Evolutionary conservation across 2,888 invertebrate genomes (phyloP), one percentile per base, ranked within the genome.

Genomic region (Saturnia japonica): DNA sequence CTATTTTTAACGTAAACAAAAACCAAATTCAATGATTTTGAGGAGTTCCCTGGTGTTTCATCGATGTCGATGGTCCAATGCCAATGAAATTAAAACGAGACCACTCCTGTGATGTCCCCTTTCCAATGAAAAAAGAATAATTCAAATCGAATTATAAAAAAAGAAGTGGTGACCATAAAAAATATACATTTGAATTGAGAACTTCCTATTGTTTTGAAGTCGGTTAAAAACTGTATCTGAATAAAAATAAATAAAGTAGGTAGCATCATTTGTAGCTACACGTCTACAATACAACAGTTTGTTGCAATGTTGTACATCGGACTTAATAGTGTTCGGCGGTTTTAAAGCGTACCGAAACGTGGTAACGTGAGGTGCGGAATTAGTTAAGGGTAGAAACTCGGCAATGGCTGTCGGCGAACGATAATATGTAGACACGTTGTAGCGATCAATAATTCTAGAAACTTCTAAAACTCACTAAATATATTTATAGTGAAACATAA

Each of bases 271-370:
- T 64, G n/a, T 19, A 64, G 19, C 64, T 40, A 34, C 40, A 9
- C n/a, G 64, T 7, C 64, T 64, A 64, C 8, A 40, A 40, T 64
- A 40, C 40, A 40, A 74, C 74, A 87, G 82, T 85, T 84, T 85
- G 85, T 84, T 85, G 82, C 82, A 82, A 81, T 76, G 83, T 80
- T 80, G 83, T 80, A 81, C 80, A 82, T 78, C 81, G 80, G 85
- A 84, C 85, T 85, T 87, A 87, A 86, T 88, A 85, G 85, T 80
- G 85, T 84, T 85, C 80, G 77, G 86, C 80, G 87, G 88, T 86
- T 84, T 82, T 76, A 79, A 81, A 82, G 82, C 80, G 83, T 82
- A 75, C 80, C 81, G 78, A 80, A 83, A 83, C 78, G 80, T 80
- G 82, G 80, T 76, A 78, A 80, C 78, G 80, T 73, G 79, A 83